A percentile compares a stretch with the other conserved stretches of the same genome.
These are phyloP conservation scores for Imbricaverruca yamaguchii DNA, from an alignment of 2,888 invertebrate species.

Conservation along the genomic window DNA sequence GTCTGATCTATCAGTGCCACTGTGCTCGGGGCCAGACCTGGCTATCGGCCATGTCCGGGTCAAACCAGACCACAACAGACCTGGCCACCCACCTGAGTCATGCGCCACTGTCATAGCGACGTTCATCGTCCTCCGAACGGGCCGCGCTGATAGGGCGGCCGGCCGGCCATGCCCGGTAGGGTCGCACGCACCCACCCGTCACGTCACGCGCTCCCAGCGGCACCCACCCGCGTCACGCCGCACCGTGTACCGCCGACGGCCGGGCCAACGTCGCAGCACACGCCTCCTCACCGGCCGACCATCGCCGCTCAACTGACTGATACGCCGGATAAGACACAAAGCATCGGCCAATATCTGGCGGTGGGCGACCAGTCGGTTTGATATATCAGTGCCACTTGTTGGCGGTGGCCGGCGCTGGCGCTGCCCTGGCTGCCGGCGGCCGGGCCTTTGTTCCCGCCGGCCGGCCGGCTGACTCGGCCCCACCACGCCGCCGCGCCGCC, in stretches of 20 bases:
- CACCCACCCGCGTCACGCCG: not conserved
- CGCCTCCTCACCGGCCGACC: not conserved
- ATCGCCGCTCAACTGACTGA: not conserved
- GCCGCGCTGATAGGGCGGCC: not conserved
- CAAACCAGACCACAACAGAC: not conserved
- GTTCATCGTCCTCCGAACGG: not conserved
- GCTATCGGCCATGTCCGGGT: too few relatives aligned
- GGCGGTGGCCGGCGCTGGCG: not conserved
- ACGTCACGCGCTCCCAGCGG: not conserved
- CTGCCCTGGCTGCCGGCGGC: not conserved
- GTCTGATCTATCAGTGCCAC: too few relatives aligned
- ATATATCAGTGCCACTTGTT: slow-evolving; percentile 11
- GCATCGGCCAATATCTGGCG: slow-evolving; percentile 13
- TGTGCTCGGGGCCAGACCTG: too few relatives aligned
- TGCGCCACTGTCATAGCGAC: slow-evolving; percentile 5
- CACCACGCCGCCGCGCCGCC: not conserved
- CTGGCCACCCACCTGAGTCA: not conserved
- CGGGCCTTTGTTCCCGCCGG: not conserved
- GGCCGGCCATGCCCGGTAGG: not conserved
- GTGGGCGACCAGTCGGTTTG: not conserved
- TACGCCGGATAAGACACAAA: slow-evolving; percentile 13
- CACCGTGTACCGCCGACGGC: not conserved
- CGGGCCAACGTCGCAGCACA: not conserved
- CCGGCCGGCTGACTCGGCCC: not conserved
- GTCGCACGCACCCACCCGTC: not conserved